These are phyloP conservation scores for Plestiodon gilberti DNA, from an alignment of 2,113 vertebrate species.

Conservation along the genomic window DNA sequence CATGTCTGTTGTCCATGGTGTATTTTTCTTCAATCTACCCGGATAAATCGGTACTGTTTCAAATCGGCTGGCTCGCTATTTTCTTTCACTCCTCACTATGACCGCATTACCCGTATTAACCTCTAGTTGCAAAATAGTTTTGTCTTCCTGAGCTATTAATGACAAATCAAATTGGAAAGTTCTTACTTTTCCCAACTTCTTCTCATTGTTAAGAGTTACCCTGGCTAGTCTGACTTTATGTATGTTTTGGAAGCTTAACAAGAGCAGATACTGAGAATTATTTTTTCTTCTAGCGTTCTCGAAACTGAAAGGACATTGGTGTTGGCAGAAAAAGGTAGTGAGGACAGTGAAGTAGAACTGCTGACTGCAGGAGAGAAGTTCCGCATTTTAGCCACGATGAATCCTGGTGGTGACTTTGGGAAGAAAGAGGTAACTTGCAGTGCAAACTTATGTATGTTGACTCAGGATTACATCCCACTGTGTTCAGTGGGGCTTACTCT, in stretches of 20 bases:
- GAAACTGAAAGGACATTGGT: conserved; percentile 91
- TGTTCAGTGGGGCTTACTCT: too few relatives aligned
- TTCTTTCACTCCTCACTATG: too few relatives aligned
- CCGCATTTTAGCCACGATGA: conserved; percentile 95
- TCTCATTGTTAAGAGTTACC: not conserved
- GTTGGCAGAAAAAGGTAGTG: conserved; percentile 93
- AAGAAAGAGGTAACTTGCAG: conserved; percentile 91
- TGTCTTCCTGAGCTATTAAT: not conserved
- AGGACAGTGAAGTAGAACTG: conserved; percentile 87
- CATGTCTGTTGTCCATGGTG: too few relatives aligned
- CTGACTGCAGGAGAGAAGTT: conserved; percentile 86
- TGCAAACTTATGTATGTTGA: not conserved
- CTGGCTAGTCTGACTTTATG: not conserved
- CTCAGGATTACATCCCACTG: too few relatives aligned
- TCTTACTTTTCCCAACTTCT: not conserved
- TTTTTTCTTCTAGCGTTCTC: conserved; percentile 74
- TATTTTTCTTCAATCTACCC: too few relatives aligned
- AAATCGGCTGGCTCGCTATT: too few relatives aligned
- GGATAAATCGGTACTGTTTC: too few relatives aligned
- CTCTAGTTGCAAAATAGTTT: not conserved
- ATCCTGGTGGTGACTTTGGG: conserved; percentile 97
- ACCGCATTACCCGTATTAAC: too few relatives aligned
- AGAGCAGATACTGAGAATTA: not conserved
- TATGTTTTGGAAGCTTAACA: not conserved
- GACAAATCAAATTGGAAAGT: not conserved